phyloP scores from a whole-genome alignment of 2,113 vertebrate species.

The Tretioscincus oriximinensis region DNA sequence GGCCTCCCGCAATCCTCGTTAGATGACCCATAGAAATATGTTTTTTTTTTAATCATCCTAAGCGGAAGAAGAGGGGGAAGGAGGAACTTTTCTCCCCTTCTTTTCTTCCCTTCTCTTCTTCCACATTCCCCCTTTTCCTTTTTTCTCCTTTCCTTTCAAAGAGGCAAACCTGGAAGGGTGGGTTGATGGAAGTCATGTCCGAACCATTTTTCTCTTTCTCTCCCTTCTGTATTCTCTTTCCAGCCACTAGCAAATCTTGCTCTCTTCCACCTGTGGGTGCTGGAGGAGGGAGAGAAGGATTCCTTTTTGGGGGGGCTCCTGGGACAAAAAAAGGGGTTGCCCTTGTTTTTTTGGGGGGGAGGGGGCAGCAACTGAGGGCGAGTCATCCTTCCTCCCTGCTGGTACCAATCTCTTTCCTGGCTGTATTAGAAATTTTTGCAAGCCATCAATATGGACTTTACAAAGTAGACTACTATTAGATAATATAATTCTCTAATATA shows the following conservation, averaged over 20 bases:
- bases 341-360: background rate
- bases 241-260: too few relatives aligned
- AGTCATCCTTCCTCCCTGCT: too few relatives aligned
- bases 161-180: background rate
- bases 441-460: slow-evolving; percentile 77
- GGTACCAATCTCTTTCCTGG: slow-evolving; percentile 14
- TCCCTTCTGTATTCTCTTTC: too few relatives aligned
- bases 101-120: too few relatives aligned
- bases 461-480: slow-evolving; percentile 74
- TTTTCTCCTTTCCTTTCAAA: background rate
- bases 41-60: too few relatives aligned
- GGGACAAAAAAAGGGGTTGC: background rate
- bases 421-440: slow-evolving; percentile 56
- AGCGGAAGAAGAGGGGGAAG: slow-evolving; percentile 14
- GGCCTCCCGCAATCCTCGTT: slow-evolving; percentile 24
- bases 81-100: too few relatives aligned
- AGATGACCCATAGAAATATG: slow-evolving; percentile 21
- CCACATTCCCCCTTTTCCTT: too few relatives aligned
- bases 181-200: too few relatives aligned
- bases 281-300: too few relatives aligned
- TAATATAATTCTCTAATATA: slow-evolving; percentile 38
- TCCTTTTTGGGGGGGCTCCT: background rate
- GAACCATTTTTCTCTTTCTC: too few relatives aligned
- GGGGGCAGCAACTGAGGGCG: background rate
- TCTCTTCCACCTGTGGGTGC: too few relatives aligned